phyloP scores from a whole-genome alignment of 2,888 invertebrate genomes.

The Phortica magna region DNA sequence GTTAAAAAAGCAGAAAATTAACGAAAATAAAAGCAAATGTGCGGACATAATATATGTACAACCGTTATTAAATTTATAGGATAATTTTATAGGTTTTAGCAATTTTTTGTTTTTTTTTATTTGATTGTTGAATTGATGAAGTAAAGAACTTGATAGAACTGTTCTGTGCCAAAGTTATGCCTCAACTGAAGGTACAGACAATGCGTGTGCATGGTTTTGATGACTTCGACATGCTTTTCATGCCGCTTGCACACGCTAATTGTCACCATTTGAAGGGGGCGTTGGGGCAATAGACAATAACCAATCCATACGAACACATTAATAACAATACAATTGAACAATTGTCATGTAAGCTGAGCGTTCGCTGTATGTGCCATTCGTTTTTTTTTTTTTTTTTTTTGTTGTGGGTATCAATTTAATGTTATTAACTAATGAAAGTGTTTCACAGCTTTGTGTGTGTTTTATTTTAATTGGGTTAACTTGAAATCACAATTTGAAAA shows the following conservation, averaged over 20 bases:
- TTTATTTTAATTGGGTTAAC: constrained; percentile 25
- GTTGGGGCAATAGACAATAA: neutral
- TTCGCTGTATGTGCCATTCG: neutral
- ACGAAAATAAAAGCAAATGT: constrained; percentile 34
- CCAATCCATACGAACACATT: neutral
- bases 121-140: neutral
- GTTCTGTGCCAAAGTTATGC: constrained; percentile 46
- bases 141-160: constrained; percentile 35
- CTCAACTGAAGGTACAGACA: constrained; percentile 41
- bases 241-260: constrained; percentile 75
- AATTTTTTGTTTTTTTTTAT: constrained; percentile 34
- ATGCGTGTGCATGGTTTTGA: constrained; percentile 44
- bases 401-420: neutral
- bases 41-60: constrained; percentile 45
- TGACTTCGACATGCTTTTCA: constrained; percentile 76
- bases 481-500: constrained; percentile 1
- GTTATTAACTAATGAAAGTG: constrained; percentile 14
- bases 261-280: constrained; percentile 44
- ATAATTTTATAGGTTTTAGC: neutral
- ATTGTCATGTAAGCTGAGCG: neutral
- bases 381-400: neutral
- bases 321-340: constrained; percentile 4
- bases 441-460: neutral
- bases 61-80: neutral
- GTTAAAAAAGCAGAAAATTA: constrained; percentile 43